phyloP scores from a whole-genome alignment of 2,797 vertebrate species.

The Pipistrellus kuhlii region DNA sequence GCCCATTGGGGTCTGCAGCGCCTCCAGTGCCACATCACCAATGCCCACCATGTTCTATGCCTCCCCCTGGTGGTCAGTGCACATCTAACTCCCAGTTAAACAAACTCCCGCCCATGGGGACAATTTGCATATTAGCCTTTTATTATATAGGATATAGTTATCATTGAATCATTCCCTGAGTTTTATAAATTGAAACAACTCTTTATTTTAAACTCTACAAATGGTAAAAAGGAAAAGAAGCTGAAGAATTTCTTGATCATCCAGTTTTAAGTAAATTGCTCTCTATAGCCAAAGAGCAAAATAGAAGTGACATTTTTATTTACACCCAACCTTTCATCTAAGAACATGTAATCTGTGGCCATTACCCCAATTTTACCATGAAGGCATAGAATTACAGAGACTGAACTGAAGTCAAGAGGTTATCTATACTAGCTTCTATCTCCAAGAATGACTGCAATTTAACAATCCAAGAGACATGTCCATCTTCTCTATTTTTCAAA shows the following conservation, averaged over 20 bases:
- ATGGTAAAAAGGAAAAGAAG: conserved; percentile 27
- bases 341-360: conserved; percentile 45
- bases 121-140: too few relatives aligned
- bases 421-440: conserved; percentile 30
- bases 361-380: conserved; percentile 50
- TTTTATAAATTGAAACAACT: conserved; percentile 51
- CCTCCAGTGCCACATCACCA: too few relatives aligned
- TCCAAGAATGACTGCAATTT: conserved; percentile 42
- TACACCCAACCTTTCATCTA: conserved; percentile 58
- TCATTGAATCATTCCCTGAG: not conserved
- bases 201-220: conserved; percentile 51
- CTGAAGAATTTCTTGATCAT: not conserved
- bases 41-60: too few relatives aligned
- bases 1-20: too few relatives aligned
- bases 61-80: too few relatives aligned
- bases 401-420: conserved; percentile 35
- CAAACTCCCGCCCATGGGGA: too few relatives aligned
- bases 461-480: conserved; percentile 19
- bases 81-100: too few relatives aligned
- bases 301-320: conserved; percentile 52
- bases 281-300: conserved; percentile 49
- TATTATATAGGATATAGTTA: not conserved
- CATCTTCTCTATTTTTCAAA: conserved; percentile 56
- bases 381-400: conserved; percentile 52
- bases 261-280: conserved; percentile 59